Evolutionary conservation across 2,113 vertebrate genomes (phyloP).

Genomic region (Lates calcarifer): DNA sequence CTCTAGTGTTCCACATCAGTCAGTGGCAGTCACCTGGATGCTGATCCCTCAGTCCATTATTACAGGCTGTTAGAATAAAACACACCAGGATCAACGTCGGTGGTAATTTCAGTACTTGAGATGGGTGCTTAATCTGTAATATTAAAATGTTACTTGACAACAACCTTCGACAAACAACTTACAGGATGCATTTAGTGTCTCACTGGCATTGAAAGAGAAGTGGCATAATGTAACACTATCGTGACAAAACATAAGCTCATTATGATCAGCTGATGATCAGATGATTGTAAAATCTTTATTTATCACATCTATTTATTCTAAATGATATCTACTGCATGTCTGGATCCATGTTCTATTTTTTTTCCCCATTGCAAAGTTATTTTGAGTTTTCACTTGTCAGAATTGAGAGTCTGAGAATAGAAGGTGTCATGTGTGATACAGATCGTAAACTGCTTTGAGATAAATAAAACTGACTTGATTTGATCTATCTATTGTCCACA

Average conservation of each 20-base stretch:
- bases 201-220: not conserved
- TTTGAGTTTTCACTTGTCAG: not conserved
- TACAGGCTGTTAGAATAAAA: not conserved
- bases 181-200: not conserved
- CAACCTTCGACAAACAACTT: not conserved
- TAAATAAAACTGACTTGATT: not conserved
- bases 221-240: not conserved
- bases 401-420: not conserved
- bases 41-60: not conserved
- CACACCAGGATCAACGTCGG: not conserved
- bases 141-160: not conserved
- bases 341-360: not conserved
- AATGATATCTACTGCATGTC: not conserved
- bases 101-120: not conserved
- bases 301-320: not conserved
- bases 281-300: not conserved
- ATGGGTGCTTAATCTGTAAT: not conserved
- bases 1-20: slow-evolving; percentile 61
- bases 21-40: slow-evolving; percentile 7
- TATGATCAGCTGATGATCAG: not conserved
- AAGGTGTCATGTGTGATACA: not conserved
- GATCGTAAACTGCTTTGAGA: not conserved
- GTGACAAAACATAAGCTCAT: not conserved
- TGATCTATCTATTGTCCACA: not conserved
- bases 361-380: not conserved